Conservation (phyloP, 2,888 invertebrate genomes). For the Mesorhabditis belari region DNA sequence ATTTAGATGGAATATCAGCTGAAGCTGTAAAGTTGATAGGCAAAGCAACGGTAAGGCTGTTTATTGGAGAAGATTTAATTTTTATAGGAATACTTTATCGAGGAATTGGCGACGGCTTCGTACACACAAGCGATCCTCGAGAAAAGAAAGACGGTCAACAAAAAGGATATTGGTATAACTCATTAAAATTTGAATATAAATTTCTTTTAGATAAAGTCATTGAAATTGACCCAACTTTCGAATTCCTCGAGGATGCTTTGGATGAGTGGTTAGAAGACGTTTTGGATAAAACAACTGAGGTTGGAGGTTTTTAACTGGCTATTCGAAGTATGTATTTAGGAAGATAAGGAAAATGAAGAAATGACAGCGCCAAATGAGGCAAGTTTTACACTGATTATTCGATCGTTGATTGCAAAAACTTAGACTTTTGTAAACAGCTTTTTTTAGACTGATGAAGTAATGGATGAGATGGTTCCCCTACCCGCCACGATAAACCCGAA, state of each 20-base stretch:
- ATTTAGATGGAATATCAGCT: slow-evolving; percentile 17
- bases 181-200: not conserved
- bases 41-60: slow-evolving; percentile 27
- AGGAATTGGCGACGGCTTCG: slow-evolving; percentile 29
- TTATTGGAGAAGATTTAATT: not conserved
- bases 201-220: slow-evolving; percentile 32
- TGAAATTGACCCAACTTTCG: slow-evolving; percentile 28
- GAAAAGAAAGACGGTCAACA: slow-evolving; percentile 34
- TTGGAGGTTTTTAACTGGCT: no score
- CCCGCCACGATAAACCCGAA: no score
- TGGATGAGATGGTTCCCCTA: no score
- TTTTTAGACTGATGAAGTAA: no score
- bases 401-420: no score
- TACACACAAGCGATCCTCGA: slow-evolving; percentile 31
- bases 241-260: slow-evolving; percentile 41
- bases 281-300: no score
- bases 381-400: no score
- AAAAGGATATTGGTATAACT: slow-evolving; percentile 35
- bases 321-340: no score
- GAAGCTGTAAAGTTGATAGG: slow-evolving; percentile 34
- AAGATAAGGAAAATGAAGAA: no score
- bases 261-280: slow-evolving; percentile 32
- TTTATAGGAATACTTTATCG: slow-evolving; percentile 36
- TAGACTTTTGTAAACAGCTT: no score
- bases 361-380: no score